Base-by-base conservation (phyloP, 2,113 vertebrate genomes). In the Oenanthe melanoleuca region DNA sequence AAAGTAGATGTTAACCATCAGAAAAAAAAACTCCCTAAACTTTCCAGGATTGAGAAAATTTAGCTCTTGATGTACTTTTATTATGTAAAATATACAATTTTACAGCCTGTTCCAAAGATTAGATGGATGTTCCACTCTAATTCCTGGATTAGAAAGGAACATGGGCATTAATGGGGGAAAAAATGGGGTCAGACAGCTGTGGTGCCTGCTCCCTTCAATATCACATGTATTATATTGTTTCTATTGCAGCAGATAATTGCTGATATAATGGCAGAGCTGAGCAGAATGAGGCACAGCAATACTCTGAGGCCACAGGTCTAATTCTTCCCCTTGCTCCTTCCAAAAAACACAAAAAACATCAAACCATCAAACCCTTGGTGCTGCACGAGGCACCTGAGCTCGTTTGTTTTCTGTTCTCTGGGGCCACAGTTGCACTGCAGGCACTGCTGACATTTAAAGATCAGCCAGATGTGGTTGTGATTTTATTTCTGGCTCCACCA, bases 381-480 rank as follows among this genome's bases (percentile, higher is more conserved):
- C 20, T 5, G 2, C 34, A n/a, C 8, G 34, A 67, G 60, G 56
- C 52, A 79, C 61, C 86, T 72, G 83, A 72, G 47, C 79, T 52
- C 26, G 5, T 57, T 86, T 73, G 24, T 3, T 12, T 89, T 21
- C 33, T 38, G 60, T 5, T 78, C 77, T 79, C 53, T 49, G 61
- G 50, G 61, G 74, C 82, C 66, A 45, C 20, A 25, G 69, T 26
- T 34, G 23, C 34, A 12, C 57, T 89, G 88, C 29, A 84, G 45
- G 77, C 59, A 28, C 70, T 69, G 42, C 70, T 95, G 94, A 87
- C 84, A 93, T 91, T 92, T 91, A 84, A 95, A 85, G 86, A 93
- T 91, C 86, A 92, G 83, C 89, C 94, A 96, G 95, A 93, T 91
- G 92, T 89, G 84, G 50, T 34, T 88, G 69, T 86, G 80, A 88